phyloP scores from a whole-genome alignment of 1,140 invertebrate genomes.

The Ridgeia piscesae region DNA sequence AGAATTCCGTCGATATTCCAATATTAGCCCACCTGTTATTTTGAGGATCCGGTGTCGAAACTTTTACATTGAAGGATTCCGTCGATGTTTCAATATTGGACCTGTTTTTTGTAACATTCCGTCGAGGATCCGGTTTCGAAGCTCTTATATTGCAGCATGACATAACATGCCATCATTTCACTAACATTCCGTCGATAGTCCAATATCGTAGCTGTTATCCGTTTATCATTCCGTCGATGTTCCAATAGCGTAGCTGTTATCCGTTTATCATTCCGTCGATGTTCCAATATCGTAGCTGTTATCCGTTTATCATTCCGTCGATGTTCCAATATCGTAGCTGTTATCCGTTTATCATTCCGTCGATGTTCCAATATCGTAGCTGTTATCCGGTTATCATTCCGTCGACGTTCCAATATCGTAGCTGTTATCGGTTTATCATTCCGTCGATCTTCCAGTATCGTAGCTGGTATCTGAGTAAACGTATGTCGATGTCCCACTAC shows the following conservation, averaged over 20 bases:
- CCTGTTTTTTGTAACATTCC: background rate
- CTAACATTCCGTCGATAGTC: background rate
- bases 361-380: background rate
- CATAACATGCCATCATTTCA: no score
- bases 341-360: background rate
- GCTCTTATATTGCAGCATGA: no score
- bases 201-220: background rate
- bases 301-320: background rate
- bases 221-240: background rate
- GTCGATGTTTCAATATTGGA: background rate
- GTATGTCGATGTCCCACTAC: background rate
- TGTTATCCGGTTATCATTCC: background rate
- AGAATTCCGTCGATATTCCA: background rate
- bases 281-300: background rate
- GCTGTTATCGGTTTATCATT: background rate
- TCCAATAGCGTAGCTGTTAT: background rate
- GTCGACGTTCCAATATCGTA: no score
- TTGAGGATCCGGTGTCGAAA: background rate
- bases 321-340: background rate
- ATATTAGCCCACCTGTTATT: background rate
- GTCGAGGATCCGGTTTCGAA: background rate
- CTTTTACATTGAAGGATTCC: background rate
- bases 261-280: background rate
- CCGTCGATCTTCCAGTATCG: background rate
- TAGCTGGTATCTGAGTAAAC: background rate